These are phyloP conservation scores for Uromys caudimaculatus DNA, from an alignment of 2,797 vertebrate species.

Conservation along the genomic window DNA sequence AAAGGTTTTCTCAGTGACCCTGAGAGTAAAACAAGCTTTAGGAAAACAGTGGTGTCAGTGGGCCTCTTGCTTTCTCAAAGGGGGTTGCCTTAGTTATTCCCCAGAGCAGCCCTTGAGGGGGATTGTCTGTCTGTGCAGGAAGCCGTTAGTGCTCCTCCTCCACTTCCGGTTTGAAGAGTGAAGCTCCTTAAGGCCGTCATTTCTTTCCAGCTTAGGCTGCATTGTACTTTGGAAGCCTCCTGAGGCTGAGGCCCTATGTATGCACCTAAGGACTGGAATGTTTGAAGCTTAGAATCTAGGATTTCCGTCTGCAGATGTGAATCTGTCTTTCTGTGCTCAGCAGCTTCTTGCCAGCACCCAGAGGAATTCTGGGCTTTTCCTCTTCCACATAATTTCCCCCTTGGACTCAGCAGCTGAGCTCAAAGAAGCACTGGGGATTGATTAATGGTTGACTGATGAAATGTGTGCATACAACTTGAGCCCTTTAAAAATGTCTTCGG, in stretches of 20 bases:
- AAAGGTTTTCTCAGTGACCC: slow-evolving; percentile 74
- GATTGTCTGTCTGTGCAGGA: background rate
- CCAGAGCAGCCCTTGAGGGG: background rate
- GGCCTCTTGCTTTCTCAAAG: background rate
- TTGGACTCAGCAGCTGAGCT: background rate
- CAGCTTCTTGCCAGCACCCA: background rate
- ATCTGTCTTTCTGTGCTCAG: background rate
- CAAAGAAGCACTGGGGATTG: background rate
- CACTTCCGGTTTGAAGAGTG: background rate
- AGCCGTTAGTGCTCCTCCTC: background rate
- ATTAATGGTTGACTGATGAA: background rate
- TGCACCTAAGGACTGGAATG: background rate
- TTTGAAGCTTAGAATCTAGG: background rate
- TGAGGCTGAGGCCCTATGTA: background rate
- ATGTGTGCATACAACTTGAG: background rate
- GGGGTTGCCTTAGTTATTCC: background rate
- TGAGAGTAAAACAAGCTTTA: slow-evolving; percentile 50
- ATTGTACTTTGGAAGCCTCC: background rate
- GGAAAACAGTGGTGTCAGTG: slow-evolving; percentile 56
- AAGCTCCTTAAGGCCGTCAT: background rate
- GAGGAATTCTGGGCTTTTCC: background rate
- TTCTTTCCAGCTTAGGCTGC: background rate
- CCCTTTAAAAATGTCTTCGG: background rate
- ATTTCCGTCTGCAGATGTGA: background rate
- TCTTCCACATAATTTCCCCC: background rate